Evolutionary conservation across 2,113 vertebrate genomes (phyloP).

Genomic region (Oplegnathus fasciatus): DNA sequence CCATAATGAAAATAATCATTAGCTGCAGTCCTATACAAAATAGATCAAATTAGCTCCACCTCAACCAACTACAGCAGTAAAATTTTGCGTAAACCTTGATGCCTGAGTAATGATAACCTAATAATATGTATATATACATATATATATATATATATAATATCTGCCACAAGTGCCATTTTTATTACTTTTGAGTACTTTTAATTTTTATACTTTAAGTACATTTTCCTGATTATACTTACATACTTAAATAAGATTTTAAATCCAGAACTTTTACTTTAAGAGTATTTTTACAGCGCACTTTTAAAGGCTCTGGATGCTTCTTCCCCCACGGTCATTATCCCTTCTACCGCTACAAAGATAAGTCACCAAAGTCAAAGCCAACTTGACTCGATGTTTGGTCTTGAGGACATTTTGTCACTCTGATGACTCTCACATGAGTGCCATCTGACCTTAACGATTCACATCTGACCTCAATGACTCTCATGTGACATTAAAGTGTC

Average conservation of each 20-base stretch:
- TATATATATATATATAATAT: too few relatives aligned
- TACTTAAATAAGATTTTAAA: neutral
- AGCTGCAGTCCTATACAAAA: too few relatives aligned
- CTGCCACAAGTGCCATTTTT: too few relatives aligned
- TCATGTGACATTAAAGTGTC: slow-evolving; percentile 54
- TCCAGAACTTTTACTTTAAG: neutral
- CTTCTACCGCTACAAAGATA: neutral
- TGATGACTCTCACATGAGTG: slow-evolving; percentile 58
- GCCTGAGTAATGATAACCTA: too few relatives aligned
- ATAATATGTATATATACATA: too few relatives aligned
- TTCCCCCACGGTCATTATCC: neutral
- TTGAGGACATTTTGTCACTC: slow-evolving; percentile 18
- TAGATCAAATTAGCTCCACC: too few relatives aligned
- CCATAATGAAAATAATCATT: too few relatives aligned
- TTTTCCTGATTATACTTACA: too few relatives aligned
- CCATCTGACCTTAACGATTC: slow-evolving; percentile 30
- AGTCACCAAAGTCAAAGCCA: slow-evolving; percentile 7
- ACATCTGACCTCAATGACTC: slow-evolving; percentile 44
- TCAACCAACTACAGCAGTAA: too few relatives aligned
- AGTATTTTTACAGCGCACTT: neutral
- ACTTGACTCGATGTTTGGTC: slow-evolving; percentile 10
- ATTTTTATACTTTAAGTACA: too few relatives aligned
- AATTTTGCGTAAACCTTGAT: too few relatives aligned
- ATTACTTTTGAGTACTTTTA: too few relatives aligned
- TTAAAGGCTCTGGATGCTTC: neutral